These are phyloP conservation scores for Anagrus nilaparvatae DNA, from an alignment of 1,140 invertebrate species.

Conservation along the genomic window DNA sequence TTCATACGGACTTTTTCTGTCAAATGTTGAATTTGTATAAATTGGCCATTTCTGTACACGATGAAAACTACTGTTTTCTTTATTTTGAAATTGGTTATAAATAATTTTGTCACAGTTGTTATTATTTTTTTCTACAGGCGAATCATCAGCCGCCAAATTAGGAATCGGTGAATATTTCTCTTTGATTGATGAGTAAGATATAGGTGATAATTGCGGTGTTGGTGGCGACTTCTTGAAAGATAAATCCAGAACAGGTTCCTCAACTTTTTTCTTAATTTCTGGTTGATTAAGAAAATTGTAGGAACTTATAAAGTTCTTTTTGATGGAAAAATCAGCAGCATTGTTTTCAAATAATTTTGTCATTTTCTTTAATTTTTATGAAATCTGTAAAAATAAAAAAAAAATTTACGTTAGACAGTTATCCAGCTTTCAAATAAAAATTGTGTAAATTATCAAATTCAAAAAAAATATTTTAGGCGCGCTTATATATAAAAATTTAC, in stretches of 20 bases:
- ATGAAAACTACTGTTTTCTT: background rate
- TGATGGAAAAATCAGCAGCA: constrained; percentile 3
- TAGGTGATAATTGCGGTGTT: too few species aligned
- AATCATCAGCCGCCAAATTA: background rate
- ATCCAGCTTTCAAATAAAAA: too few species aligned
- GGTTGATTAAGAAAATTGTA: background rate
- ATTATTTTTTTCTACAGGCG: constrained; percentile 8
- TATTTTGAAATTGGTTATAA: background rate
- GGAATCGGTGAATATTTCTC: constrained; percentile 2
- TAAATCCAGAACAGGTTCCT: constrained; percentile 18
- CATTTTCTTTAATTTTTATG: constrained; percentile 2
- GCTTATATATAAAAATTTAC: too few species aligned
- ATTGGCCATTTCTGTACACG: background rate
- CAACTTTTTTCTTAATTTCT: too few species aligned
- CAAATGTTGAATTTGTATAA: constrained; percentile 1
- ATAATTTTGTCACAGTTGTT: constrained; percentile 5
- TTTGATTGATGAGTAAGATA: background rate
- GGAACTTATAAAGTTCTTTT: background rate
- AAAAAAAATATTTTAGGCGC: too few species aligned
- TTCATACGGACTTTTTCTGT: constrained; percentile 21
- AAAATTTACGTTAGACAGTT: background rate
- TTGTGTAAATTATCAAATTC: too few species aligned
- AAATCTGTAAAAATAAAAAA: too few species aligned
- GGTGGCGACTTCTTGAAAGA: constrained; percentile 22
- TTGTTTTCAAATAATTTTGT: constrained; percentile 9